These are phyloP conservation scores for Schlechtendalia chinensis DNA, from an alignment of 1,140 invertebrate genomes.

Conservation along the genomic window DNA sequence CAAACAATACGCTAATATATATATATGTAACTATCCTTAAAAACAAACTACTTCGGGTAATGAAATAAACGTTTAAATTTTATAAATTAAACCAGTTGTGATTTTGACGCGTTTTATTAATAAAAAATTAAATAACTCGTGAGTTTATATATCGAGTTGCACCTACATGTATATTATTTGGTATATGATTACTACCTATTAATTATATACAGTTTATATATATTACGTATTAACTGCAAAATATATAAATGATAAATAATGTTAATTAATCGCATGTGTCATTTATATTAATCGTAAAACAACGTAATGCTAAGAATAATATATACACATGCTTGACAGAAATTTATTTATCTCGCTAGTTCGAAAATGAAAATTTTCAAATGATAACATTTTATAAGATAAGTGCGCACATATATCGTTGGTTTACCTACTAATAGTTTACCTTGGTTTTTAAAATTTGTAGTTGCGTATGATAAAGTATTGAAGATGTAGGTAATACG, in stretches of 20 bases:
- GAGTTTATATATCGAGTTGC: not conserved
- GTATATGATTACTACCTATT: not conserved
- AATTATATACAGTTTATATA: not conserved
- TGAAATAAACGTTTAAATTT: conserved; percentile 4
- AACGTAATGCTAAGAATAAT: too few relatives aligned
- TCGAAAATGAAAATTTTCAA: too few relatives aligned
- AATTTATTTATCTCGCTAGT: too few relatives aligned
- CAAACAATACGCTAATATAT: not conserved
- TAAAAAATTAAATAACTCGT: conserved; percentile 9
- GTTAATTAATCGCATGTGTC: not conserved
- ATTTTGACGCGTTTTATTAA: not conserved
- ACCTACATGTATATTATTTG: not conserved
- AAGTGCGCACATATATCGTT: too few relatives aligned
- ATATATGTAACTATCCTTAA: too few relatives aligned
- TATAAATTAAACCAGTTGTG: conserved; percentile 11
- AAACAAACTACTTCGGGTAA: not conserved
- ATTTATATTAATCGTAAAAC: not conserved
- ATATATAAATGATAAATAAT: not conserved
- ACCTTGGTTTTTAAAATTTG: too few relatives aligned
- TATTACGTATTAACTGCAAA: too few relatives aligned
- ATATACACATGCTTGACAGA: too few relatives aligned
- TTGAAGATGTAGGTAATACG: too few relatives aligned
- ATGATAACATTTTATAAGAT: too few relatives aligned
- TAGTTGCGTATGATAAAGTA: too few relatives aligned
- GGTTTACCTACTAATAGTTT: too few relatives aligned